Evolutionary conservation across 37 sponge, comb jelly and placozoan species (phyloP).

Genomic region (Hormiphora californensis): DNA sequence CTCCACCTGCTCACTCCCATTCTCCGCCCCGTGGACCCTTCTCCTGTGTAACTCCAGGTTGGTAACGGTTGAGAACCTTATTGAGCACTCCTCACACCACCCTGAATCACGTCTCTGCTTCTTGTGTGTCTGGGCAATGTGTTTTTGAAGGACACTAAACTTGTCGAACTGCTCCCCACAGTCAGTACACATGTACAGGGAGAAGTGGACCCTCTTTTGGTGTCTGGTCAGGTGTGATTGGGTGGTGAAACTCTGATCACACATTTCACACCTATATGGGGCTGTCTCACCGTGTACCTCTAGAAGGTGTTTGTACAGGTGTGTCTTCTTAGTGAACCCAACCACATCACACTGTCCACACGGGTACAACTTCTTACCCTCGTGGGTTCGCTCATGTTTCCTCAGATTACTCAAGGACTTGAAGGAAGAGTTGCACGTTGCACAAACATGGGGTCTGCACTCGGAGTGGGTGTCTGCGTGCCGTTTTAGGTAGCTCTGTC

Average conservation of each 20-base stretch:
- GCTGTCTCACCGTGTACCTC: neutral
- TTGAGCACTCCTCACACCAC: neutral
- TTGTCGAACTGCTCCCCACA: constrained; percentile 16
- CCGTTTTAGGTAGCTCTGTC: constrained; percentile 11
- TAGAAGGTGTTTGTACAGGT: constrained; percentile 4
- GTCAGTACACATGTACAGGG: constrained; percentile 45
- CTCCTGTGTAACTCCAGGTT: too few relatives aligned
- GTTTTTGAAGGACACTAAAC: constrained; percentile 26
- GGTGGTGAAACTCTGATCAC: neutral
- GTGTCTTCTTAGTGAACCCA: constrained; percentile 23
- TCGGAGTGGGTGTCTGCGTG: constrained; percentile 1
- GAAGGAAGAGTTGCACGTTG: neutral
- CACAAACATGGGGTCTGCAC: neutral
- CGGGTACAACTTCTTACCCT: neutral
- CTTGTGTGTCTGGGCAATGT: constrained; percentile 13
- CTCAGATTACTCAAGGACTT: neutral
- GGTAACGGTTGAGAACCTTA: too few relatives aligned
- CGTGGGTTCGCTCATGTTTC: constrained; percentile 22
- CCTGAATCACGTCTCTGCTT: neutral
- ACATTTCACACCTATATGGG: neutral
- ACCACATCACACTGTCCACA: neutral
- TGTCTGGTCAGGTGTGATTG: constrained; percentile 15
- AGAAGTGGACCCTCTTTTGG: neutral
- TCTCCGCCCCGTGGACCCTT: neutral
- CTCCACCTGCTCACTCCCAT: neutral